phyloP scores from a whole-genome alignment of 1,140 invertebrate genomes.

The Elymnias hypermnestra region DNA sequence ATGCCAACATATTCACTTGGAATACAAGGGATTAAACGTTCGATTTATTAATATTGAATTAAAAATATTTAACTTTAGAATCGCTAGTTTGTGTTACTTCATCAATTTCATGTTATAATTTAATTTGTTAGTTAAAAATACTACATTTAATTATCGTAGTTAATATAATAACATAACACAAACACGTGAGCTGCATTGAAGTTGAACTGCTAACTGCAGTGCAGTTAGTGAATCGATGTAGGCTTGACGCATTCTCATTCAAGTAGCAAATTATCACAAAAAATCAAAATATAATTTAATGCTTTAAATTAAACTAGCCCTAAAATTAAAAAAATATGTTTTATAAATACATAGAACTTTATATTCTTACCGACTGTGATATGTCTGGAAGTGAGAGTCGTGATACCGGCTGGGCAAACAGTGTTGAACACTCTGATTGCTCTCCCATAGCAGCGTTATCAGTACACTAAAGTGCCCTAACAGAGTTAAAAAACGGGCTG shows the following conservation, averaged over 20 bases:
- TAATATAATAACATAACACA: too few relatives aligned
- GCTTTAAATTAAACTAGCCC: slow-evolving; percentile 2
- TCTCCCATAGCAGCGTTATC: slow-evolving; percentile 77
- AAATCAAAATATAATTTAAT: background rate
- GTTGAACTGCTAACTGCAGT: background rate
- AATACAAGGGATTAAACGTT: too few relatives aligned
- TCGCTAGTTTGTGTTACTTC: too few relatives aligned
- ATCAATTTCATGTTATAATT: too few relatives aligned
- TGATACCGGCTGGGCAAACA: slow-evolving; percentile 70
- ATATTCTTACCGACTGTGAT: slow-evolving; percentile 72
- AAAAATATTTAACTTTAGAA: too few relatives aligned
- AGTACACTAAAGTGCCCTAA: slow-evolving; percentile 75
- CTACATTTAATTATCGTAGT: too few relatives aligned
- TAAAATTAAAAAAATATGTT: background rate
- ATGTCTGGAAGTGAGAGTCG: slow-evolving; percentile 57
- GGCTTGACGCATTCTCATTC: background rate
- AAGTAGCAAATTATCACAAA: slow-evolving; percentile 3
- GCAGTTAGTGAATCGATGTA: background rate
- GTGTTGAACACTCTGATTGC: slow-evolving; percentile 63
- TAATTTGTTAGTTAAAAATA: too few relatives aligned
- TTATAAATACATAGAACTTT: background rate
- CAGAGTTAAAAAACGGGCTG: slow-evolving; percentile 76
- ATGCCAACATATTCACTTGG: too few relatives aligned
- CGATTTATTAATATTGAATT: too few relatives aligned
- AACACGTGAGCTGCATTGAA: background rate